Evolutionary conservation across 2,797 vertebrate species (phyloP).

Genomic region (Eulemur rubriventer): DNA sequence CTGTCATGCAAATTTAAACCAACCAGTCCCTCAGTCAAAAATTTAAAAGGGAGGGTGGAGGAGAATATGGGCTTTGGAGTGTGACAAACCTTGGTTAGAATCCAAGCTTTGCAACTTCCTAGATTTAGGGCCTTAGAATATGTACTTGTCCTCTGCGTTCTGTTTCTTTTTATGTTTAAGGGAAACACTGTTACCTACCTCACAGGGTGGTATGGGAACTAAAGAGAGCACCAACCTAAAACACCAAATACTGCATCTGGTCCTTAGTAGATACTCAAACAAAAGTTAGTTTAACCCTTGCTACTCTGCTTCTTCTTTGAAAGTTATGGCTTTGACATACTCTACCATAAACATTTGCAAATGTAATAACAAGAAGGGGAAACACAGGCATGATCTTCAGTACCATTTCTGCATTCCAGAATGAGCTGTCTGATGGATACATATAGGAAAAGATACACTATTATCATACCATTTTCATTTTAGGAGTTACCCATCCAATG

Average conservation of each 20-base stretch:
- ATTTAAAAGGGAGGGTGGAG: background rate
- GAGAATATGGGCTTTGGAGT: background rate
- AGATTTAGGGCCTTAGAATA: background rate
- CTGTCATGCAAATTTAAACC: background rate
- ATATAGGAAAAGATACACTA: background rate
- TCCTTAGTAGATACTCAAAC: background rate
- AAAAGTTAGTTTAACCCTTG: background rate
- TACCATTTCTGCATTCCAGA: constrained; percentile 26
- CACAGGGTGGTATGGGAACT: background rate
- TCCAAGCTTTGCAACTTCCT: background rate
- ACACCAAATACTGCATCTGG: background rate
- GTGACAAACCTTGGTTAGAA: background rate
- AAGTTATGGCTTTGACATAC: background rate
- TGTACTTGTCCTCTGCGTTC: background rate
- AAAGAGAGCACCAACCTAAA: constrained; percentile 10
- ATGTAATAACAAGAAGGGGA: background rate
- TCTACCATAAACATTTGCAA: background rate
- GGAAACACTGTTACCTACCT: background rate
- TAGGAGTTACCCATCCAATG: background rate
- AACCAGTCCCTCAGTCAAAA: background rate
- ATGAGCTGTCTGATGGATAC: background rate
- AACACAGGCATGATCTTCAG: background rate
- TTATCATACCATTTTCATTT: background rate
- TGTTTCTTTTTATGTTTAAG: background rate
- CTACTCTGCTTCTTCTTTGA: background rate